Evolutionary conservation across 2,113 vertebrate species (phyloP), one percentile per base, ranked within the genome.

Genomic region (Psittacula cyanocephala): DNA sequence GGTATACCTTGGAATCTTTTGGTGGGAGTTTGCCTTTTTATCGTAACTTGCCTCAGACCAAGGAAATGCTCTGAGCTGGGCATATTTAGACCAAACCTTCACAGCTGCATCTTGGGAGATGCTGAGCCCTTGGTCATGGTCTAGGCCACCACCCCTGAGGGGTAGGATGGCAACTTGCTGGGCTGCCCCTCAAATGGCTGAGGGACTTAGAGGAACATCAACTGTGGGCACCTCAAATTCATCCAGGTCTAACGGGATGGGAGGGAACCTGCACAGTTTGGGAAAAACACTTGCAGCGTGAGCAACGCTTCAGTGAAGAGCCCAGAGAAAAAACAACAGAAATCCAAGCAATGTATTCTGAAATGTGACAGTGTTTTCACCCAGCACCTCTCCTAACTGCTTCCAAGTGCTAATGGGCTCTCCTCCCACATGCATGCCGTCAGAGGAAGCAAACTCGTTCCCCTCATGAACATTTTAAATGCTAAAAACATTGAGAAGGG

Each of bases 381-480:
- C 4, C 44, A 64, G 49, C 10, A 3, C 10, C 13, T 65, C 8
- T 57, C 24, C n/a, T 18, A 62, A 49, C 14, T 44, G 25, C 5
- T 25, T 7, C 13, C 15, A 50, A 8, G 7, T 7, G 33, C 43
- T 19, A 53, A 77, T 4, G 5, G 19, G 49, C 31, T 72, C 5
- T 47, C 8, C 18, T 55, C 22, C 8, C 7, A 19, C 33, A 5
- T 4, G 5, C 12, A 72, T 0, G 0, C 13, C 29, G 11, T 14
- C 2, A 1, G 12, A 37, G 33, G 33, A 59, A 76, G 13, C 60
- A 46, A 68, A 20, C 43, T 41, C 19, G 15, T 22, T n/a, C 15
- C 37, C 7, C 31, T 49, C 39, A 11, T 28, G 41, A 63, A 24
- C 41, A 14, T 49, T 55, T 62, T 25, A 86, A 55, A 57, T 19